phyloP scores from a whole-genome alignment of 2,888 invertebrate genomes.

The Watsonalla cultraria region DNA sequence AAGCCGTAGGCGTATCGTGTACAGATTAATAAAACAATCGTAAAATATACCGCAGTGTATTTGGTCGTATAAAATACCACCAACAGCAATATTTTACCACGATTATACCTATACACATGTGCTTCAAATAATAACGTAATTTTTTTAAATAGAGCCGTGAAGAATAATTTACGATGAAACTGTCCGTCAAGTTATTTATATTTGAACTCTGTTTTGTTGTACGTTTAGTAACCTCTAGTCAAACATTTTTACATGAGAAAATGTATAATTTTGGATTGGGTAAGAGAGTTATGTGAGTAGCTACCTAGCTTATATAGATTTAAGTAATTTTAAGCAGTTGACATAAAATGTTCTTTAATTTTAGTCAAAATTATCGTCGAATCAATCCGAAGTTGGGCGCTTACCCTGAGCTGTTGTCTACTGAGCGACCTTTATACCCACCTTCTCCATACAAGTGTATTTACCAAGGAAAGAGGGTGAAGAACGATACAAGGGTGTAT shows the following conservation, averaged over 20 bases:
- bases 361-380: constrained; percentile 19
- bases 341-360: constrained; percentile 4
- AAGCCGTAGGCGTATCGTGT: constrained; percentile 38
- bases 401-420: constrained; percentile 40
- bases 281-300: constrained; percentile 40
- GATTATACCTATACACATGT: constrained; percentile 27
- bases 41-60: constrained; percentile 33
- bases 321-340: too few species aligned
- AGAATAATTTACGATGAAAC: constrained; percentile 33
- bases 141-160: constrained; percentile 28
- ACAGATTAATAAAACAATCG: constrained; percentile 35
- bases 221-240: constrained; percentile 20
- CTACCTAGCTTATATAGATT: background rate
- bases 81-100: constrained; percentile 35
- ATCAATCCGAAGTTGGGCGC: constrained; percentile 11
- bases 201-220: constrained; percentile 19
- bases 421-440: background rate
- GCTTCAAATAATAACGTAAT: constrained; percentile 28
- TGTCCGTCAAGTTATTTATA: constrained; percentile 25
- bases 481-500: constrained; percentile 41
- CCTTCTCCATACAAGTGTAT: constrained; percentile 34
- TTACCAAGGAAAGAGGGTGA: constrained; percentile 39
- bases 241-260: constrained; percentile 41
- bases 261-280: constrained; percentile 33
- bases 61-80: constrained; percentile 36